Conservation (phyloP, 2,797 vertebrate genomes). For the Gymnoscopelus braueri region DNA sequence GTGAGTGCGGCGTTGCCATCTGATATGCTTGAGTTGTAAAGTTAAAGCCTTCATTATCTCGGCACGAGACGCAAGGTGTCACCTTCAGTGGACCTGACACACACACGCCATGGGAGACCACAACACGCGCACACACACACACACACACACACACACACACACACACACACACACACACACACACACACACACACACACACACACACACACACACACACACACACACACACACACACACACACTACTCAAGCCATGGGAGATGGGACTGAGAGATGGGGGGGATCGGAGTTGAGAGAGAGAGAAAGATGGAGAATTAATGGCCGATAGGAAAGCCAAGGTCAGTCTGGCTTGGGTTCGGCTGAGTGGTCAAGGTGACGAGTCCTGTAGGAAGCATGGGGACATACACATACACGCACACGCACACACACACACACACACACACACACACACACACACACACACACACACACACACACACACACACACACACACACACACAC, state of each 20-base stretch:
- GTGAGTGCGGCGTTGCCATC: conserved; percentile 70
- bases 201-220: conserved; percentile 27
- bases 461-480: conserved; percentile 17
- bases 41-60: conserved; percentile 87
- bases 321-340: conserved; percentile 87
- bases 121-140: background rate
- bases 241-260: conserved; percentile 70
- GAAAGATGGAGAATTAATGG: conserved; percentile 92
- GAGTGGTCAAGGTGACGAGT: conserved; percentile 89
- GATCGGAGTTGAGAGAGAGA: conserved; percentile 67
- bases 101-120: conserved; percentile 6
- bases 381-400: conserved; percentile 54
- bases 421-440: conserved; percentile 21
- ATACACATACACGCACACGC: conserved; percentile 37
- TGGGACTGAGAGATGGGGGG: conserved; percentile 58
- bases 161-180: conserved; percentile 2
- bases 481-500: conserved; percentile 9
- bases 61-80: conserved; percentile 89
- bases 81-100: conserved; percentile 93
- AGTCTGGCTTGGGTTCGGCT: conserved; percentile 83
- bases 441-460: conserved; percentile 14
- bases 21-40: conserved; percentile 81
- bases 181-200: background rate
- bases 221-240: conserved; percentile 29
- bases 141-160: background rate